A percentile compares a stretch with the other conserved stretches of the same genome.
These are phyloP conservation scores for Smutsia temminckii DNA, from an alignment of 2,797 vertebrate genomes.

Conservation along the genomic window DNA sequence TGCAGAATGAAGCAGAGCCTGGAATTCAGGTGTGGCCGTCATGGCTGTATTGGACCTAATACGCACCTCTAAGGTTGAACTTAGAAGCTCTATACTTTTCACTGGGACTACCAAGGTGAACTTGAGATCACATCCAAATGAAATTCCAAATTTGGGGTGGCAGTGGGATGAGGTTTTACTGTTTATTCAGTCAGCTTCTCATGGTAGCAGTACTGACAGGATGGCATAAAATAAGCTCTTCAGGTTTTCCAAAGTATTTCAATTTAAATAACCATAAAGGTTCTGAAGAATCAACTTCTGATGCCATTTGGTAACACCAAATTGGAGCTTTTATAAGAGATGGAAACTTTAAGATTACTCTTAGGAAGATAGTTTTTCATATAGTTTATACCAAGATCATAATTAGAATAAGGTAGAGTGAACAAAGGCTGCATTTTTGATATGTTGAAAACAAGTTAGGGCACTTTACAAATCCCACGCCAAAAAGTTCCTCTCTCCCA, in stretches of 20 bases:
- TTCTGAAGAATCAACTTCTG: background rate
- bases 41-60: accelerated
- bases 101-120: background rate
- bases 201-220: background rate
- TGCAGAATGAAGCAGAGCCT: too few relatives aligned
- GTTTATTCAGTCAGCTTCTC: background rate
- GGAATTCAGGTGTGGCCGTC: background rate
- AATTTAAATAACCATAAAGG: background rate
- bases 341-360: background rate
- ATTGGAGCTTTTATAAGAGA: background rate
- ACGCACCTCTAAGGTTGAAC: background rate
- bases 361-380: background rate
- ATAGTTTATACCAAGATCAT: background rate
- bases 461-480: background rate
- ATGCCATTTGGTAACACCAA: background rate
- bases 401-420: background rate
- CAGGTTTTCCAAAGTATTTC: background rate
- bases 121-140: background rate
- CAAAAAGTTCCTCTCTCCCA: background rate
- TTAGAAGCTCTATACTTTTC: background rate
- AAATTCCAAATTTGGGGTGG: background rate
- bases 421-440: background rate
- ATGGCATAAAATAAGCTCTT: too few relatives aligned
- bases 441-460: background rate
- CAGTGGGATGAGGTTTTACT: background rate